These are phyloP conservation scores for Neostethus bicornis DNA, from an alignment of 2,797 vertebrate genomes.

Conservation along the genomic window DNA sequence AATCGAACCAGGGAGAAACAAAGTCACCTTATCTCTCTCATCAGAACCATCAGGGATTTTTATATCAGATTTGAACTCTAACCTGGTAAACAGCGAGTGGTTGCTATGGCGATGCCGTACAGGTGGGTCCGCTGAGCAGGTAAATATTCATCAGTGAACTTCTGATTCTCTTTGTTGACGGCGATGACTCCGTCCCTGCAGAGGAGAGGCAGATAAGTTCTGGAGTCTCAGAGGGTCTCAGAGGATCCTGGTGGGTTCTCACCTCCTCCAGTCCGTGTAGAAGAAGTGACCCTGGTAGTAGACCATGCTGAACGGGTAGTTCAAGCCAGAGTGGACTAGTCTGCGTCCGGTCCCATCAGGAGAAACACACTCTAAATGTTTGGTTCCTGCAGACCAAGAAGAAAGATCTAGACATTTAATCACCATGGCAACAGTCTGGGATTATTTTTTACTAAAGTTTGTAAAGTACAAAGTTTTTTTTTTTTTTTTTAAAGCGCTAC, in stretches of 20 bases:
- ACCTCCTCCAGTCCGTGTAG: slow-evolving; percentile 98
- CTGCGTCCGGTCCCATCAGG: slow-evolving; percentile 85
- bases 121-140: slow-evolving; percentile 95
- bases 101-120: slow-evolving; percentile 92
- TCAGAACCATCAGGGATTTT: too few relatives aligned
- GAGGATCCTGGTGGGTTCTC: too few relatives aligned
- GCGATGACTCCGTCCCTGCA: slow-evolving; percentile 91
- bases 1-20: too few relatives aligned
- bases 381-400: slow-evolving; percentile 88
- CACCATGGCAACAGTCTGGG: too few relatives aligned
- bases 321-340: slow-evolving; percentile 86
- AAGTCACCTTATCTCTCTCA: too few relatives aligned
- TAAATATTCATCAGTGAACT: slow-evolving; percentile 90
- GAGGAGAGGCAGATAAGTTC: background rate
- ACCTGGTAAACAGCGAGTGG: slow-evolving; percentile 92
- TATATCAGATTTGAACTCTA: too few relatives aligned
- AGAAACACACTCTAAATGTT: slow-evolving; percentile 88
- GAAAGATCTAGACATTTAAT: too few relatives aligned
- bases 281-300: slow-evolving; percentile 92
- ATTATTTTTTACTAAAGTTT: too few relatives aligned
- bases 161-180: slow-evolving; percentile 83
- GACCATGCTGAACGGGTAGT: slow-evolving; percentile 94
- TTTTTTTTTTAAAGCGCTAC: too few relatives aligned
- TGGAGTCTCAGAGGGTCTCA: too few relatives aligned
- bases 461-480: too few relatives aligned